Evolutionary conservation across 1,140 invertebrate genomes (phyloP).

Genomic region (Cydia amplana): DNA sequence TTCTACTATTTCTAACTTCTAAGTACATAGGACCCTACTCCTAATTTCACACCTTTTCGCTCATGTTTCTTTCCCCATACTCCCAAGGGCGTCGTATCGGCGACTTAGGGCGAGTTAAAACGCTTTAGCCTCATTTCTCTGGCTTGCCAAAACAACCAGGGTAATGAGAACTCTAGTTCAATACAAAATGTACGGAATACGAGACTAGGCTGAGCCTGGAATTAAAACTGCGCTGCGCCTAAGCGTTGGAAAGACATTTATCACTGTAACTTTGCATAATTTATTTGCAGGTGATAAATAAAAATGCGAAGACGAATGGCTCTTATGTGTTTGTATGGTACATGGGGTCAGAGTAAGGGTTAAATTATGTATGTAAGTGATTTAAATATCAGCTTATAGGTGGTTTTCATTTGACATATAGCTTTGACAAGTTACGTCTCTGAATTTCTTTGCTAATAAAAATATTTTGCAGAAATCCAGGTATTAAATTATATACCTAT

Average conservation of each 20-base stretch:
- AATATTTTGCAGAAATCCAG: too few relatives aligned
- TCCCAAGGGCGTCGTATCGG: constrained; percentile 14
- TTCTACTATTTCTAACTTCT: too few relatives aligned
- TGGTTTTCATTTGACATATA: too few relatives aligned
- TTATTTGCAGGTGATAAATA: constrained; percentile 13
- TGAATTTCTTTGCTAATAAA: too few relatives aligned
- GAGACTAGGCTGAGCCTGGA: background rate
- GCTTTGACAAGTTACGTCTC: background rate
- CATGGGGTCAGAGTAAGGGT: background rate
- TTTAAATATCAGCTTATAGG: background rate
- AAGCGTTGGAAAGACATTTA: background rate
- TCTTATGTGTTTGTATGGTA: background rate
- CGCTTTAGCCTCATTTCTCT: background rate
- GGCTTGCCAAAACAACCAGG: background rate
- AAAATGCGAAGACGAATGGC: background rate
- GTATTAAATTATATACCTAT: too few relatives aligned
- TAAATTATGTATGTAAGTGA: background rate
- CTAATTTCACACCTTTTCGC: background rate
- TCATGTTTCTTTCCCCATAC: constrained; percentile 1
- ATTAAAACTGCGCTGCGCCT: background rate
- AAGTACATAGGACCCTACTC: background rate
- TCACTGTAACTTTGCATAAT: constrained; percentile 13
- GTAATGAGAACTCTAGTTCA: background rate
- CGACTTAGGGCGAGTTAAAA: background rate
- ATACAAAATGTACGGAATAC: background rate